Percentiles rank a stretch among this genome's conserved stretches.
Evolutionary conservation across 2,797 vertebrate species (phyloP).

Genomic region (Phataginus tricuspis): DNA sequence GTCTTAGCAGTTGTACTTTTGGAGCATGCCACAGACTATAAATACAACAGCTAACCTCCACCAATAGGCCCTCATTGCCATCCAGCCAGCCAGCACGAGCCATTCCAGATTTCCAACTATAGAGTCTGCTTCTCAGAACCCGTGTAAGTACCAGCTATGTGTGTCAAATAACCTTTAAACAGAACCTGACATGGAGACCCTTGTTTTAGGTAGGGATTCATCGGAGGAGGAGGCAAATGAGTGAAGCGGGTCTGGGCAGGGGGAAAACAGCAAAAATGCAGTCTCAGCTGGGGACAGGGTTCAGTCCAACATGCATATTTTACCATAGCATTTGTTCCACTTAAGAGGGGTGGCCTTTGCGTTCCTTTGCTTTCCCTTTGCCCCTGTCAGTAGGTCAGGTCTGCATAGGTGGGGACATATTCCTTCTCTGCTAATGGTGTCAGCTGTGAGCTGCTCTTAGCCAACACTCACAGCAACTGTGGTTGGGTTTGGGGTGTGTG

Average conservation of each 20-base stretch:
- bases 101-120: background rate
- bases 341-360: background rate
- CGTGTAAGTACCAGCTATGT: background rate
- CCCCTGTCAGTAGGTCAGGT: background rate
- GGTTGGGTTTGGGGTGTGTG: background rate
- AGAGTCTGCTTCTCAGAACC: background rate
- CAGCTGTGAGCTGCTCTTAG: background rate
- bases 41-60: background rate
- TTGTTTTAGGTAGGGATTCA: background rate
- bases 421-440: background rate
- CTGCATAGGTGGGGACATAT: rapidly evolving
- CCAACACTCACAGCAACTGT: background rate
- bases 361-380: background rate
- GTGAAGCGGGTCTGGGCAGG: background rate
- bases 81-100: background rate
- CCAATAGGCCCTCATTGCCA: background rate
- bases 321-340: background rate
- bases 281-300: background rate
- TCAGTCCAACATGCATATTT: background rate
- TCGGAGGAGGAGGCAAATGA: background rate
- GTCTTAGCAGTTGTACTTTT: background rate
- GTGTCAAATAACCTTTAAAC: background rate
- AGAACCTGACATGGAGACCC: background rate
- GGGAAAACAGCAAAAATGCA: background rate
- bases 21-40: background rate